These are phyloP conservation scores for Halcyon leucocephala DNA, from an alignment of 2,797 vertebrate species.

Conservation along the genomic window DNA sequence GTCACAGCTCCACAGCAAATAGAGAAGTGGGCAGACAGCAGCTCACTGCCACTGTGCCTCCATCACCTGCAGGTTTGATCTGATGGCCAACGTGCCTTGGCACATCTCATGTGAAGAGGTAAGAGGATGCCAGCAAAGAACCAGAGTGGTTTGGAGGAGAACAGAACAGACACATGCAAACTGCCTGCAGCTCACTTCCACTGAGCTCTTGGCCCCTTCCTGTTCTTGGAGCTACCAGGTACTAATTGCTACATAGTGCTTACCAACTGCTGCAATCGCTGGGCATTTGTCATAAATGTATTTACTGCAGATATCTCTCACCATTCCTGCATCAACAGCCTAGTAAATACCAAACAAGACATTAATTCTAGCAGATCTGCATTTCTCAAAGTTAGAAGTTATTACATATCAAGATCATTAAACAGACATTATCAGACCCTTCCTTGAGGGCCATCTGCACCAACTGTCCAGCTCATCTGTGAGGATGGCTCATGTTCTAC, in stretches of 20 bases:
- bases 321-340: slow-evolving; percentile 87
- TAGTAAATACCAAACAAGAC: slow-evolving; percentile 59
- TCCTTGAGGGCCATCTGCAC: not conserved
- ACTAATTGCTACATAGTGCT: slow-evolving; percentile 70
- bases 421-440: not conserved
- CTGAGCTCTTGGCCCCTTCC: not conserved
- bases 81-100: not conserved
- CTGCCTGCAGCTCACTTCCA: not conserved
- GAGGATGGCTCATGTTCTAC: not conserved
- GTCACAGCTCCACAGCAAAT: not conserved
- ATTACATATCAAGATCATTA: not conserved
- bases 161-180: not conserved
- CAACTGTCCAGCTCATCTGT: not conserved
- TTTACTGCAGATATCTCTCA: slow-evolving; percentile 91
- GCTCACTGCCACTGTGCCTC: not conserved
- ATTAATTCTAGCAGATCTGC: not conserved
- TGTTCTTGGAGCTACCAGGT: not conserved
- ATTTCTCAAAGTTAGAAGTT: not conserved
- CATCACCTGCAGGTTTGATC: not conserved
- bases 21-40: not conserved
- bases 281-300: slow-evolving; percentile 98
- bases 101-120: not conserved
- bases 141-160: not conserved
- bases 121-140: not conserved
- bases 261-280: slow-evolving; percentile 90